Percentiles rank a stretch among this genome's conserved stretches.
Conservation (phyloP, 2,888 invertebrate genomes). For the Cerceris ruficornis region DNA sequence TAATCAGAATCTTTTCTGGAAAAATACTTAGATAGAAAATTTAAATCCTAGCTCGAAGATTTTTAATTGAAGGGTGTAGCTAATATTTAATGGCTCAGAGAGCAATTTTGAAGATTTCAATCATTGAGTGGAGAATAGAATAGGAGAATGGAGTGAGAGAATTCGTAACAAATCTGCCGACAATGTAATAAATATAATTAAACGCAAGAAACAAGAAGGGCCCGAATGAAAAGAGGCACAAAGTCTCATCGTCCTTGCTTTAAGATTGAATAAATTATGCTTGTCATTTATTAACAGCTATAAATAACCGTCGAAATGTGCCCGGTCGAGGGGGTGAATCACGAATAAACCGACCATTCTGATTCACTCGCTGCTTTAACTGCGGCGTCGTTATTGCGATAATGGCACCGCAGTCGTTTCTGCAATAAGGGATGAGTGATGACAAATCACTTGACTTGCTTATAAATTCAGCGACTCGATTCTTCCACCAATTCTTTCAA, state of each 20-base stretch:
- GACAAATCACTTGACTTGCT: conserved; percentile 23
- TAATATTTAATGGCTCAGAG: too few species aligned
- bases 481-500: not conserved
- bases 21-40: too few species aligned
- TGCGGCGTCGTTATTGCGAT: conserved; percentile 38
- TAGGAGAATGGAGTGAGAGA: too few species aligned
- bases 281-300: conserved; percentile 23
- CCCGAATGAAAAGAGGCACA: too few species aligned
- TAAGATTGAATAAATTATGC: conserved; percentile 41
- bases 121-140: too few species aligned
- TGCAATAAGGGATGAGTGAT: conserved; percentile 17
- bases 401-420: conserved; percentile 39
- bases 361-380: conserved; percentile 47
- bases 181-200: conserved; percentile 2
- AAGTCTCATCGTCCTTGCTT: conserved; percentile 27
- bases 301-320: conserved; percentile 37
- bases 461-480: not conserved
- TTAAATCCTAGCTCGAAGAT: too few species aligned
- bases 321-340: conserved; percentile 37
- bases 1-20: too few species aligned
- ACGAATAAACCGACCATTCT: conserved; percentile 48
- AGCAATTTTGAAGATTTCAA: too few species aligned
- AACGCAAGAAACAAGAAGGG: too few species aligned
- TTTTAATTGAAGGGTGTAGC: too few species aligned
- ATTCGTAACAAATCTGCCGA: too few species aligned